Evolutionary conservation across 1,140 invertebrate genomes (phyloP).

Genomic region (Luehdorfia chinensis): DNA sequence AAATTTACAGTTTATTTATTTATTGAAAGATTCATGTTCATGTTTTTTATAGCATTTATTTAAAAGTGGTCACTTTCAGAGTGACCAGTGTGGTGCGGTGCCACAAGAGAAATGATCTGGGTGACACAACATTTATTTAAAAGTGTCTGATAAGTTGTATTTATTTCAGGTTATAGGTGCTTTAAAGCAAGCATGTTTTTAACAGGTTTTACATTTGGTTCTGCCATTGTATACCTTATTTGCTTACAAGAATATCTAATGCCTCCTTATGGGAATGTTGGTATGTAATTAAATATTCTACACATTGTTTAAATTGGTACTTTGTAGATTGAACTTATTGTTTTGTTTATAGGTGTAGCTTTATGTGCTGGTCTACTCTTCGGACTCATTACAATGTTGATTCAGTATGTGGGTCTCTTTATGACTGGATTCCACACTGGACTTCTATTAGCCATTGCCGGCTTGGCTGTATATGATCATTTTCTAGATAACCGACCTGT

Average conservation of each 20-base stretch:
- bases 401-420: constrained; percentile 90
- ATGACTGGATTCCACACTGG: constrained; percentile 90
- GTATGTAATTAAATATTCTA: constrained; percentile 51
- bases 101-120: no score
- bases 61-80: no score
- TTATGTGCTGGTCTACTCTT: constrained; percentile 86
- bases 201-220: constrained; percentile 91
- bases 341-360: constrained; percentile 81
- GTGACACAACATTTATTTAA: no score
- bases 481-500: constrained; percentile 71
- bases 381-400: constrained; percentile 88
- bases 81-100: constrained; percentile 16
- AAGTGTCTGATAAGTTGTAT: no score
- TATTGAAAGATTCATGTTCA: no score
- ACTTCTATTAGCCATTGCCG: constrained; percentile 80
- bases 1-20: no score
- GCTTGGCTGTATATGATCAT: constrained; percentile 78
- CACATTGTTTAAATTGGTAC: neutral
- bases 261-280: constrained; percentile 85
- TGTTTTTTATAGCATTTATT: no score
- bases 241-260: constrained; percentile 86
- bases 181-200: constrained; percentile 94
- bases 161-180: constrained; percentile 90
- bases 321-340: no score
- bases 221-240: constrained; percentile 87